Percentiles rank a stretch among this genome's conserved stretches.
phyloP scores from a whole-genome alignment of 2,888 invertebrate genomes.

The Noctua janthe region DNA sequence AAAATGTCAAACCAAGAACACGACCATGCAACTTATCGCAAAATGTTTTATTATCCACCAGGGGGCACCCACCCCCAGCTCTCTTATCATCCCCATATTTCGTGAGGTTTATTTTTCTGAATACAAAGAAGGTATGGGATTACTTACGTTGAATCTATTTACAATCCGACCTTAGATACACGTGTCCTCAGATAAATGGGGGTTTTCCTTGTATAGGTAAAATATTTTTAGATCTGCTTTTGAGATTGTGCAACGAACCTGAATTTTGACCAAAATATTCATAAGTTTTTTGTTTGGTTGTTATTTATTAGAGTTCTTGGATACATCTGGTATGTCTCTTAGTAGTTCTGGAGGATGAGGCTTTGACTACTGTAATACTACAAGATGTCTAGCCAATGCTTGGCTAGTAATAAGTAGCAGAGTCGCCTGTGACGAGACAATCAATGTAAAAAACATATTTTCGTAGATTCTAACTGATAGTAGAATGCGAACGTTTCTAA shows the following conservation, averaged over 20 bases:
- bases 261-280: slow-evolving; percentile 20
- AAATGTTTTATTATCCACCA: slow-evolving; percentile 61
- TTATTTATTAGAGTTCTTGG: slow-evolving; percentile 11
- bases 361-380: not conserved
- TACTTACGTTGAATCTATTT: slow-evolving; percentile 53
- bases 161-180: slow-evolving; percentile 29
- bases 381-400: not conserved
- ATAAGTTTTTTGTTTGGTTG: not conserved
- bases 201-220: slow-evolving; percentile 10
- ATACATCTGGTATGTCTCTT: not conserved
- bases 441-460: not conserved
- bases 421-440: not conserved
- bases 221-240: slow-evolving; percentile 24
- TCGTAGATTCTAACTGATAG: not conserved
- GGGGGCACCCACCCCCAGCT: slow-evolving; percentile 18
- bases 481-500: not conserved
- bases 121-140: slow-evolving; percentile 48
- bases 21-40: slow-evolving; percentile 60
- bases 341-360: not conserved
- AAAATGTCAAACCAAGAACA: slow-evolving; percentile 44
- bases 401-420: not conserved
- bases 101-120: slow-evolving; percentile 54
- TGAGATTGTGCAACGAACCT: slow-evolving; percentile 18
- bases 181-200: slow-evolving; percentile 16
- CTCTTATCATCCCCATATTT: slow-evolving; percentile 56